phyloP scores from a whole-genome alignment of 2,113 vertebrate genomes.

The Apeltes quadracus region DNA sequence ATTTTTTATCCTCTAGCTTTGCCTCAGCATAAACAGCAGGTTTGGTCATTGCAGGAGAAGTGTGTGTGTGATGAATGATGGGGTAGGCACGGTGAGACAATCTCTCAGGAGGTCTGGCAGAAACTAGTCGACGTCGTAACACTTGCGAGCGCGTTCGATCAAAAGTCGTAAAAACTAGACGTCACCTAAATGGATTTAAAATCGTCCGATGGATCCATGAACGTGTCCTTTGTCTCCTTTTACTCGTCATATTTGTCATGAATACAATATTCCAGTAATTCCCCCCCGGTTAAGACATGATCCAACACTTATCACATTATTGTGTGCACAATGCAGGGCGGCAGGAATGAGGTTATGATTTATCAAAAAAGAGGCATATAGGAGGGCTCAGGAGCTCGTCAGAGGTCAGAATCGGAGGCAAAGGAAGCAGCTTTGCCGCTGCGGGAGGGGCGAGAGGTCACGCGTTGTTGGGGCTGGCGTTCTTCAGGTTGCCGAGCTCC shows the following conservation, averaged over 20 bases:
- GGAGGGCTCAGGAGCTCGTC: slow-evolving; percentile 47
- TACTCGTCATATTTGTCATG: slow-evolving; percentile 27
- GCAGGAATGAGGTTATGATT: slow-evolving; percentile 43
- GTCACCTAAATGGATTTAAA: slow-evolving; percentile 3
- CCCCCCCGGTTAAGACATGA: slow-evolving; percentile 38
- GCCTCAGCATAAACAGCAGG: slow-evolving; percentile 17
- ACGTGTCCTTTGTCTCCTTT: slow-evolving; percentile 14
- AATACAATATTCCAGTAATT: slow-evolving; percentile 36
- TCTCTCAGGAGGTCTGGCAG: slow-evolving; percentile 7
- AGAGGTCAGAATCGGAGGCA: slow-evolving; percentile 62
- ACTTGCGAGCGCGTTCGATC: slow-evolving; percentile 3
- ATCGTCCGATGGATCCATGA: slow-evolving; percentile 30
- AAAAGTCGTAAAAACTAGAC: slow-evolving; percentile 36
- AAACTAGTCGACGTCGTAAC: slow-evolving; percentile 19
- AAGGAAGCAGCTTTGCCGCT: slow-evolving; percentile 58
- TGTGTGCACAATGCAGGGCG: slow-evolving; percentile 34
- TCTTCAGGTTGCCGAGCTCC: slow-evolving; percentile 94
- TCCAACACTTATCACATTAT: slow-evolving; percentile 35
- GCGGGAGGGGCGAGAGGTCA: slow-evolving; percentile 76
- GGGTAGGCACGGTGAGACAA: slow-evolving; percentile 26
- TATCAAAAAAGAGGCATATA: slow-evolving; percentile 45
- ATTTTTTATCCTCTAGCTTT: slow-evolving; percentile 55
- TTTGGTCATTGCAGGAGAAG: slow-evolving; percentile 21
- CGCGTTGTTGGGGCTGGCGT: slow-evolving; percentile 89
- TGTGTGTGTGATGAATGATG: slow-evolving; percentile 8